Conservation (phyloP, 2,113 vertebrate species). For the Oplegnathus fasciatus region DNA sequence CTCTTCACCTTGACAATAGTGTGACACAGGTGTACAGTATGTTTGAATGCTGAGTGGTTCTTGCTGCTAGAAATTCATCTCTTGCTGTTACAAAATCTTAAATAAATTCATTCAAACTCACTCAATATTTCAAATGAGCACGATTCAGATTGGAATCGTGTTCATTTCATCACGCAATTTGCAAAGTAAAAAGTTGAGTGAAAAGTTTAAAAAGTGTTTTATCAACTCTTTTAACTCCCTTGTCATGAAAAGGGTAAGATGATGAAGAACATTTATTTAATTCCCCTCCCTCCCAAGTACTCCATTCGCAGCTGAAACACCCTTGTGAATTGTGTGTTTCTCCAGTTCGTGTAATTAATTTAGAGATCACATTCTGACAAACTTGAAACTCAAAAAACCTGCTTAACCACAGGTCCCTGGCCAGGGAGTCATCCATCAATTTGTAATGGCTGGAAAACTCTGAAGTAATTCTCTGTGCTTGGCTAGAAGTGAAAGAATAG, state of each 20-base stretch:
- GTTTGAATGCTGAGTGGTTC: not conserved
- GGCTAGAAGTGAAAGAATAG: slow-evolving; percentile 48
- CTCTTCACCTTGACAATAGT: slow-evolving; percentile 14
- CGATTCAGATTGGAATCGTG: not conserved
- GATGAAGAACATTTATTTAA: slow-evolving; percentile 19
- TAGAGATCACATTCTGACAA: slow-evolving; percentile 43
- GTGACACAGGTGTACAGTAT: not conserved
- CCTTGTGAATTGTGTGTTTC: slow-evolving; percentile 9
- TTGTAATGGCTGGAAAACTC: slow-evolving; percentile 53
- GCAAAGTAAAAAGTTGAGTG: not conserved
- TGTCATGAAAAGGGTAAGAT: slow-evolving; percentile 22
- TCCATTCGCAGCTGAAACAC: slow-evolving; percentile 26
- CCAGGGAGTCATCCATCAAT: slow-evolving; percentile 57
- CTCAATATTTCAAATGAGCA: slow-evolving; percentile 13
- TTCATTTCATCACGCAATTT: slow-evolving; percentile 19
- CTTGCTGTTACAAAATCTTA: not conserved
- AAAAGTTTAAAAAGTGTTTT: slow-evolving; percentile 8
- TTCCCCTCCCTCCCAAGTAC: not conserved
- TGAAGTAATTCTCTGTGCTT: slow-evolving; percentile 53
- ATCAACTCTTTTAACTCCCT: slow-evolving; percentile 9
- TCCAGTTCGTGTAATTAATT: slow-evolving; percentile 40
- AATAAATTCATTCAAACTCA: not conserved
- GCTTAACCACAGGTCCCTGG: slow-evolving; percentile 11
- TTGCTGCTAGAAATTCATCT: not conserved
- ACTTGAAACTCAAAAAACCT: slow-evolving; percentile 4